Evolutionary conservation across 2,888 invertebrate species (phyloP).

Genomic region (Cantharis flavilabris): DNA sequence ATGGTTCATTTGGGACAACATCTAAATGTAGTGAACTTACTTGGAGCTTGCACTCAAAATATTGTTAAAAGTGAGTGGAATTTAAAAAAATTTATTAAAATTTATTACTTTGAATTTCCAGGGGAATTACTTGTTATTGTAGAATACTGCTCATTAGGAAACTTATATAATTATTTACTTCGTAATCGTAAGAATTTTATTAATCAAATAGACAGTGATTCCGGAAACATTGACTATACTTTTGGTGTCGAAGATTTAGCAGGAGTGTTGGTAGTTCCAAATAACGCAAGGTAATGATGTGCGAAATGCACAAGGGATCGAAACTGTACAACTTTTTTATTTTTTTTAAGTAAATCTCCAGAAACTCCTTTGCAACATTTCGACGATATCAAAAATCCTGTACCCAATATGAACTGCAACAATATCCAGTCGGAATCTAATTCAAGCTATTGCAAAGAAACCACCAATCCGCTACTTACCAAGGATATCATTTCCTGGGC

Average conservation of each 20-base stretch:
- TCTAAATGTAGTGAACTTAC: slow-evolving; percentile 90
- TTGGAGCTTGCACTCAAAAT: slow-evolving; percentile 93
- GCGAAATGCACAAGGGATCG: no score
- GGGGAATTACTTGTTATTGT: slow-evolving; percentile 91
- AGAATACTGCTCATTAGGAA: slow-evolving; percentile 92
- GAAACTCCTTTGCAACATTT: no score
- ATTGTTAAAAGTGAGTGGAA: slow-evolving; percentile 77
- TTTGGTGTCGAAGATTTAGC: slow-evolving; percentile 59
- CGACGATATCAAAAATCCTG: no score
- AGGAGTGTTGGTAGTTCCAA: background rate
- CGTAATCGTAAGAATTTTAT: slow-evolving; percentile 82
- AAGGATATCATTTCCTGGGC: slow-evolving; percentile 88
- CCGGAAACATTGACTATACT: slow-evolving; percentile 70
- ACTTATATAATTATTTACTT: slow-evolving; percentile 85
- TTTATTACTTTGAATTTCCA: slow-evolving; percentile 42
- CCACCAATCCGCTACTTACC: slow-evolving; percentile 65
- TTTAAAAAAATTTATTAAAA: no score
- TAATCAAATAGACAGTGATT: slow-evolving; percentile 74
- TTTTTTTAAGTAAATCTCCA: no score
- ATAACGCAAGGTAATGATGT: no score
- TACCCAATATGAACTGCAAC: no score
- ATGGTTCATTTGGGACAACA: slow-evolving; percentile 95
- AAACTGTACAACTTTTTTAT: no score
- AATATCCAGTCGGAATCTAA: no score
- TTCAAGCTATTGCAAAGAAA: no score